Evolutionary conservation across 1,140 invertebrate genomes (phyloP).

Genomic region (Zaprionus gabonicus): DNA sequence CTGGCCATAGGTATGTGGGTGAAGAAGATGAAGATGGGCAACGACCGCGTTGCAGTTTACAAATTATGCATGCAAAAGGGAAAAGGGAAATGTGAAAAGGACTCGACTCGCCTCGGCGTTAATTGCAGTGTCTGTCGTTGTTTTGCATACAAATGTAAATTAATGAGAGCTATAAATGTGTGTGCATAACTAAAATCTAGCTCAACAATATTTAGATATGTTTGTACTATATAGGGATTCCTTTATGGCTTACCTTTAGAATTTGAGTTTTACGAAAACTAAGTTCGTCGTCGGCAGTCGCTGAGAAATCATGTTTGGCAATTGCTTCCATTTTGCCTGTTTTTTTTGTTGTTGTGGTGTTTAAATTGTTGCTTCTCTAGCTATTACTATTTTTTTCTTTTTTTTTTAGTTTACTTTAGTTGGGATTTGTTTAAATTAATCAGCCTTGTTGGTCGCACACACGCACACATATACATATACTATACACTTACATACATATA

Average conservation of each 20-base stretch:
- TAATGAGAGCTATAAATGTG: slow-evolving; percentile 32
- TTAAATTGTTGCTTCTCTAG: slow-evolving; percentile 30
- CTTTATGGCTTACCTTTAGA: slow-evolving; percentile 91
- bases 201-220: slow-evolving; percentile 2
- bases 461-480: slow-evolving; percentile 31
- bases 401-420: slow-evolving; percentile 49
- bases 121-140: slow-evolving; percentile 25
- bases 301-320: slow-evolving; percentile 99
- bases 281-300: slow-evolving; percentile 98
- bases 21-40: slow-evolving; percentile 23
- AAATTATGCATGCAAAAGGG: slow-evolving; percentile 35
- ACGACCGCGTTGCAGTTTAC: slow-evolving; percentile 16
- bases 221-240: neutral
- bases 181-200: slow-evolving; percentile 21
- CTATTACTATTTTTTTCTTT: slow-evolving; percentile 17
- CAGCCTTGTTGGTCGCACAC: slow-evolving; percentile 48
- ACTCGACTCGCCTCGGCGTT: slow-evolving; percentile 16
- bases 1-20: slow-evolving; percentile 13
- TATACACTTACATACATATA: slow-evolving; percentile 45
- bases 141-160: slow-evolving; percentile 24
- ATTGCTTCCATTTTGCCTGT: slow-evolving; percentile 94
- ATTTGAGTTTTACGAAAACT: slow-evolving; percentile 98
- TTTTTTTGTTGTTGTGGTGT: slow-evolving; percentile 32
- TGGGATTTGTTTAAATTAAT: slow-evolving; percentile 44
- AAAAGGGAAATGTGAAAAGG: slow-evolving; percentile 28